Base-by-base conservation (phyloP, 2,888 invertebrate genomes). In the Agonopterix subpropinquella region DNA sequence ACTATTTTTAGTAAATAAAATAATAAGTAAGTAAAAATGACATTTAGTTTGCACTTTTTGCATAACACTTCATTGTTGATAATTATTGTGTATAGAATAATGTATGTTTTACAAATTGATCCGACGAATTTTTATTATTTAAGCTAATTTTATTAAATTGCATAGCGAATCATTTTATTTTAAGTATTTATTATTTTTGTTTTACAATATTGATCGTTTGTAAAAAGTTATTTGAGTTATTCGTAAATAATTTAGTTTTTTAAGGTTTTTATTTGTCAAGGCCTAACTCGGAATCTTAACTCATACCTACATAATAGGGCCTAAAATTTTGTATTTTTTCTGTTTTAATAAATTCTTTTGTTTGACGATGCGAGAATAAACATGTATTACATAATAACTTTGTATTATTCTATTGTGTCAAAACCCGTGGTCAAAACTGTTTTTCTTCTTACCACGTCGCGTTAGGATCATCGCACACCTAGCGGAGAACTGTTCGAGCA, bases 361-460 rank as follows among this genome's bases (percentile, higher is more conserved):
- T 77, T 71, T 77, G 80, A 79, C 68, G 73, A 81, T 78, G 75
- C 80, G 73, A 79, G 70, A 85, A 84, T 86, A 86, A 85, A 87
- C 73, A 66, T 81, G 80, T 85, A 86, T 77, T 77, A 80, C 66
- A 39, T 39, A 39, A 39, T n/a, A 1, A 39, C n/a, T 4, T 39
- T 39, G 9, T 39, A 39, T 67, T 62, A 73, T 7, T 18, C 18
- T 18, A 18, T 18, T 18, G 18, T 18, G 18, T 18, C 18, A 18
- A n/a, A n/a, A n/a, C n/a, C n/a, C n/a, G n/a, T n/a, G n/a, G 18
- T 18, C 18, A 18, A 18, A 18, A 18, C 18, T 18, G 18, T 18
- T 18, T 18, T 18, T 18, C 18, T 18, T 18, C 18, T 18, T 18
- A 18, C 18, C 18, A 18, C 18, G 13, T 13, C 13, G 13, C 13